Percentiles rank a stretch among this genome's conserved stretches.
phyloP scores from a whole-genome alignment of 2,797 vertebrate genomes.

The Gorsachius magnificus region DNA sequence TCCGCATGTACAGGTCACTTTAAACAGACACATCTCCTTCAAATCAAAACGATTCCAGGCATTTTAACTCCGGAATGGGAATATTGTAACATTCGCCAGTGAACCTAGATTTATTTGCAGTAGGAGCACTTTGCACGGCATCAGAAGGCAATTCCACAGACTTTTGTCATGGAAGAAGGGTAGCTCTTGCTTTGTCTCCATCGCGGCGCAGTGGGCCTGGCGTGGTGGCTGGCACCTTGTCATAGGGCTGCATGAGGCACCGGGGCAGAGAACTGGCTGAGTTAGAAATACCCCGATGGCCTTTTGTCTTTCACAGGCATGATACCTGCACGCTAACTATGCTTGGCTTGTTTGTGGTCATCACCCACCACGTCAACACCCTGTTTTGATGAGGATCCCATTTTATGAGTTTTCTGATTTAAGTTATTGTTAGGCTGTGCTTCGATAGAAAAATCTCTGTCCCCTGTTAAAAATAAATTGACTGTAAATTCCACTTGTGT shows the following conservation, averaged over 20 bases:
- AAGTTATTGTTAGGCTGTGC: background rate
- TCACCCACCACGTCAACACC: accelerated
- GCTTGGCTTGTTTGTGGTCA: background rate
- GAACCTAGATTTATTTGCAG: background rate
- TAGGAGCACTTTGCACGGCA: background rate
- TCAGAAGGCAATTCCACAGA: background rate
- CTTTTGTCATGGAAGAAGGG: background rate
- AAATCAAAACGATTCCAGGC: background rate
- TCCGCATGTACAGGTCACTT: background rate
- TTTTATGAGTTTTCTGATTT: background rate
- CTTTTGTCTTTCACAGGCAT: background rate
- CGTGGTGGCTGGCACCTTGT: background rate
- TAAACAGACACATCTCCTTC: background rate
- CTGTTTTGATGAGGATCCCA: background rate
- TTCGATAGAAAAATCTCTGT: background rate
- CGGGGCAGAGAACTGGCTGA: background rate
- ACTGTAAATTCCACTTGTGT: background rate
- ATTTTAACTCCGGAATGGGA: background rate
- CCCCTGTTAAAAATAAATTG: background rate
- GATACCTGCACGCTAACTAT: background rate
- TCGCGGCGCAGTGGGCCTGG: accelerated
- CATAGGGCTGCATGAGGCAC: background rate
- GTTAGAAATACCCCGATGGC: background rate
- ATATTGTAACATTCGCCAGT: background rate
- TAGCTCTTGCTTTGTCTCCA: background rate